phyloP scores from a whole-genome alignment of 1,140 invertebrate species.

The Leptopilina boulardi region DNA sequence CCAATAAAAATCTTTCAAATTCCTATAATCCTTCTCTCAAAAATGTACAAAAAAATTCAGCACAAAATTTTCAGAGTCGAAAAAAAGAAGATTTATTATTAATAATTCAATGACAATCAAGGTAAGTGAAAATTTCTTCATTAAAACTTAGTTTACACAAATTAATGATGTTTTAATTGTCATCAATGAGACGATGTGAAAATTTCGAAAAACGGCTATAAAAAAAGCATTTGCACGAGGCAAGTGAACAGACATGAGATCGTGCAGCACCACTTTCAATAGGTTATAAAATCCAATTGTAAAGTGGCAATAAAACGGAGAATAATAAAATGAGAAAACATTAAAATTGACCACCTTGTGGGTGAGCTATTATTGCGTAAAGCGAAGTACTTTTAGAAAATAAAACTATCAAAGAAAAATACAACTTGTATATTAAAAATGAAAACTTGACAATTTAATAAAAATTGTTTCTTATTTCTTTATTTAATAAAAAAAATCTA shows the following conservation, averaged over 20 bases:
- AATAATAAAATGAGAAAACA: constrained; percentile 20
- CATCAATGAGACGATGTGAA: not conserved
- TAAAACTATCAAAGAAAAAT: constrained; percentile 1
- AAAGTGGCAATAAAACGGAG: constrained; percentile 15
- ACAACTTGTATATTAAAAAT: not conserved
- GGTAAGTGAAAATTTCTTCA: no score
- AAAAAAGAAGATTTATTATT: no score
- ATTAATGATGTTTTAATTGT: not conserved
- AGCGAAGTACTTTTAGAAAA: constrained; percentile 1
- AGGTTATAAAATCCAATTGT: constrained; percentile 23
- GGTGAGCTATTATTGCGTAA: constrained; percentile 29
- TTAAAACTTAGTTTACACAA: no score
- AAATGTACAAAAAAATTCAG: not conserved
- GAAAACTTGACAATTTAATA: not conserved
- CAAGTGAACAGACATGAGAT: not conserved
- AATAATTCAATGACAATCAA: no score
- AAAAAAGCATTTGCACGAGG: not conserved
- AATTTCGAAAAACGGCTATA: not conserved
- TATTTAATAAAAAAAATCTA: no score
- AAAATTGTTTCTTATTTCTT: no score
- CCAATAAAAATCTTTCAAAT: not conserved
- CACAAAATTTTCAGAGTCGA: not conserved
- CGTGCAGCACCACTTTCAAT: not conserved
- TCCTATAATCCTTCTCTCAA: not conserved
- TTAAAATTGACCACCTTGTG: constrained; percentile 30